Conservation (phyloP, 2,888 invertebrate species). For the Latrodectus elegans region DNA sequence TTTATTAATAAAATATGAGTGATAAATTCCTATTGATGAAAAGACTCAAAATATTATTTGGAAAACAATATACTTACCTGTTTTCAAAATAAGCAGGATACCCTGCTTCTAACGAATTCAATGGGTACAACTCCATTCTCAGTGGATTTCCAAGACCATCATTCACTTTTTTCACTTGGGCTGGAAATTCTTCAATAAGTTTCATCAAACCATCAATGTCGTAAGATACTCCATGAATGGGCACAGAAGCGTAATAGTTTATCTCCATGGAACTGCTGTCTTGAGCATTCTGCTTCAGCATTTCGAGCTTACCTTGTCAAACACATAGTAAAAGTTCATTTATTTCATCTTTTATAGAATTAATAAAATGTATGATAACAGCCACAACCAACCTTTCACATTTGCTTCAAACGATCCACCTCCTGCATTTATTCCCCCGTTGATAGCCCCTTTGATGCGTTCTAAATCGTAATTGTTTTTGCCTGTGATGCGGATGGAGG, state of each 20-base stretch:
- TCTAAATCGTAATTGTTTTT: slow-evolving; percentile 34
- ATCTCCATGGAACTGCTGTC: slow-evolving; percentile 63
- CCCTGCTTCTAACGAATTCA: slow-evolving; percentile 22
- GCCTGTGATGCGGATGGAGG: slow-evolving; percentile 42
- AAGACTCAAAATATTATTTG: no score
- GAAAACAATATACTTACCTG: slow-evolving; percentile 16
- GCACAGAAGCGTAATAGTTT: slow-evolving; percentile 62
- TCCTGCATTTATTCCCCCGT: slow-evolving; percentile 33
- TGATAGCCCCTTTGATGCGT: slow-evolving; percentile 48
- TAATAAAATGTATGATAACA: background rate
- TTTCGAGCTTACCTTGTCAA: slow-evolving; percentile 42
- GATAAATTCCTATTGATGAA: background rate
- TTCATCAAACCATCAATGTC: slow-evolving; percentile 54
- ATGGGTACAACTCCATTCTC: slow-evolving; percentile 57
- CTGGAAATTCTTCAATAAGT: slow-evolving; percentile 43
- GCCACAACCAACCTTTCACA: slow-evolving; percentile 29
- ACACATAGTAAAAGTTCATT: background rate
- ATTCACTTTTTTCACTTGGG: slow-evolving; percentile 57
- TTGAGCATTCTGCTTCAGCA: slow-evolving; percentile 32
- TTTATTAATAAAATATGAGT: no score
- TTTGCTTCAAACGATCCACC: slow-evolving; percentile 42
- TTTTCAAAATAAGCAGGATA: slow-evolving; percentile 41
- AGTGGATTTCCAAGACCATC: slow-evolving; percentile 54
- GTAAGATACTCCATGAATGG: slow-evolving; percentile 46
- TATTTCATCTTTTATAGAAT: background rate